phyloP scores from a whole-genome alignment of 2,797 vertebrate genomes.

The Poeciliopsis presidionis region DNA sequence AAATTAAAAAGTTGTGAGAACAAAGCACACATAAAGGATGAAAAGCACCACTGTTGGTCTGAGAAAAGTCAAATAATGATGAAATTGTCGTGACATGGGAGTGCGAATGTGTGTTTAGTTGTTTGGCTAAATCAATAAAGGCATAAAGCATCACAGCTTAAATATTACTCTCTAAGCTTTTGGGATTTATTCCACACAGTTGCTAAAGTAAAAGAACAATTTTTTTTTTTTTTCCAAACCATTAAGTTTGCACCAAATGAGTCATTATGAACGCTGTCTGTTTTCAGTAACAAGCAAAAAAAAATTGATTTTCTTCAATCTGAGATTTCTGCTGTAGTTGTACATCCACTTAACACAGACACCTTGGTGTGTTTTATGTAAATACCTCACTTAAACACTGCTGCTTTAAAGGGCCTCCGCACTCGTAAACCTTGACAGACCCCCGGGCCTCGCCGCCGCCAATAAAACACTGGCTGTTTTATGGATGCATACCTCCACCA shows the following conservation, averaged over 20 bases:
- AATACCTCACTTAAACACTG: slow-evolving; percentile 70
- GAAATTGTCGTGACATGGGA: slow-evolving; percentile 23
- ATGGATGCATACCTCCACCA: slow-evolving; percentile 55
- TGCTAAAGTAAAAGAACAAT: neutral
- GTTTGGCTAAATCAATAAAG: slow-evolving; percentile 23
- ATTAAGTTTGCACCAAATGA: slow-evolving; percentile 5
- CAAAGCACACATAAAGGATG: slow-evolving; percentile 21
- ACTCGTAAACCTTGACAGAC: slow-evolving; percentile 66
- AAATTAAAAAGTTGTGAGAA: slow-evolving; percentile 20
- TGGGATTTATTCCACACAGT: neutral
- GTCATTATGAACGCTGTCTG: neutral
- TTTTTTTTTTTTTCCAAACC: neutral
- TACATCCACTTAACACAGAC: slow-evolving; percentile 37
- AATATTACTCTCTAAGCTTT: neutral
- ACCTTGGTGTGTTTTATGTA: slow-evolving; percentile 63
- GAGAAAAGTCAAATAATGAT: slow-evolving; percentile 25
- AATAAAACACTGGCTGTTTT: slow-evolving; percentile 68
- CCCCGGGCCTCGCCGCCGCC: slow-evolving; percentile 44
- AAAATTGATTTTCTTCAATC: neutral
- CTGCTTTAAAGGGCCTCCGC: slow-evolving; percentile 54
- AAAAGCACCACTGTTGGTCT: slow-evolving; percentile 27
- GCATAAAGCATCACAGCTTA: slow-evolving; percentile 10
- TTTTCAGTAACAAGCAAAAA: neutral
- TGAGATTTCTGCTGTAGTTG: slow-evolving; percentile 13
- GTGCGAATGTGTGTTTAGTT: slow-evolving; percentile 31